phyloP scores from a whole-genome alignment of 1,140 invertebrate genomes.

The Paraescarpia echinospica region DNA sequence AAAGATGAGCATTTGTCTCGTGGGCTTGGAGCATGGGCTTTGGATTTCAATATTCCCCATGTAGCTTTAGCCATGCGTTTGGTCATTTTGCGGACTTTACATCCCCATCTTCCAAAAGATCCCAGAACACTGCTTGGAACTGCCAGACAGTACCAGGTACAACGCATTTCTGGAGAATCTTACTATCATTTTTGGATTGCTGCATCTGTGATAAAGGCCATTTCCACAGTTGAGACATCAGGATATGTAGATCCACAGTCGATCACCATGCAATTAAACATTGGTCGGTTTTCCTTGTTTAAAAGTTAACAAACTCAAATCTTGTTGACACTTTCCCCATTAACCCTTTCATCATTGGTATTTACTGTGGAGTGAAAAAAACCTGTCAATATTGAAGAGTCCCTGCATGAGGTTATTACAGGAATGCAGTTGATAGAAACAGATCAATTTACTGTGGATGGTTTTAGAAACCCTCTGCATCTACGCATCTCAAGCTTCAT shows the following conservation, averaged over 20 bases:
- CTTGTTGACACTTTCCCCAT: neutral
- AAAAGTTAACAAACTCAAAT: neutral
- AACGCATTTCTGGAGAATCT: neutral
- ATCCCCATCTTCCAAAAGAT: neutral
- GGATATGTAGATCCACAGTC: neutral
- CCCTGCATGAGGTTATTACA: neutral
- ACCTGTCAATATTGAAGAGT: neutral
- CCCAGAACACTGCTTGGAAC: too few species aligned
- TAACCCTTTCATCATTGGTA: neutral
- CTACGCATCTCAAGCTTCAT: constrained; percentile 34
- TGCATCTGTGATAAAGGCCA: neutral
- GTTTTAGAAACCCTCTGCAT: neutral
- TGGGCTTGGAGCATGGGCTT: neutral
- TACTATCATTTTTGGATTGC: constrained; percentile 11
- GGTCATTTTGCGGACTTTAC: constrained; percentile 8
- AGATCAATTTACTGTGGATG: neutral
- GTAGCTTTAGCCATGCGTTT: neutral
- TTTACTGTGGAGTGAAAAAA: neutral
- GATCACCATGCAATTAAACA: neutral
- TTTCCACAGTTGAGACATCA: neutral
- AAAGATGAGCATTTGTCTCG: too few species aligned
- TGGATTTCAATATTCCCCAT: neutral
- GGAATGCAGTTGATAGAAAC: too few species aligned
- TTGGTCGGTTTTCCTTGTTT: neutral
- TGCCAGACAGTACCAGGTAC: too few species aligned